Conservation (phyloP, 2,797 vertebrate species). For the Lophius americanus region DNA sequence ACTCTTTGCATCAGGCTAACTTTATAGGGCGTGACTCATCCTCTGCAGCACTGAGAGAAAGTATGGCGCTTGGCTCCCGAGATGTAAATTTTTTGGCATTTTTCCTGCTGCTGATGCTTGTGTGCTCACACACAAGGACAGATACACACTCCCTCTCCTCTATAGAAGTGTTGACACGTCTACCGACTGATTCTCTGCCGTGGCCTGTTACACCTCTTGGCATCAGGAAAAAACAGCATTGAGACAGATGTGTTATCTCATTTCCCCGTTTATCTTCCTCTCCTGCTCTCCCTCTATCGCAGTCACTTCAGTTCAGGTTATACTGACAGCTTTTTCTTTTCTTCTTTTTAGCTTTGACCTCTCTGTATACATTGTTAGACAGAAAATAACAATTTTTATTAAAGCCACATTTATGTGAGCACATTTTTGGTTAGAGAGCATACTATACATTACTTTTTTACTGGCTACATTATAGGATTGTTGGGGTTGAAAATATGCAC, state of each 20-base stretch:
- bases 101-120: conserved; percentile 53
- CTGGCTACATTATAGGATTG: conserved; percentile 27
- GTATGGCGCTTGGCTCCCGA: conserved; percentile 73
- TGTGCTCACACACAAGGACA: conserved; percentile 19
- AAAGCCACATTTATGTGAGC: conserved; percentile 1
- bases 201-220: conserved; percentile 56
- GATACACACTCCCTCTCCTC: conserved; percentile 38
- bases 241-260: conserved; percentile 55
- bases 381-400: neutral
- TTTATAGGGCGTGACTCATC: conserved; percentile 76
- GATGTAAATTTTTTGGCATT: conserved; percentile 81
- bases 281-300: neutral
- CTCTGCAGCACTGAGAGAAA: conserved; percentile 74
- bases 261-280: conserved; percentile 39
- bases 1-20: conserved; percentile 49
- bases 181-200: conserved; percentile 67
- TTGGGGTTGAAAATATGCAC: conserved; percentile 17
- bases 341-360: neutral
- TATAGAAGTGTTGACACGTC: conserved; percentile 69
- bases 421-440: conserved; percentile 21
- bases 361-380: no score
- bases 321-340: neutral
- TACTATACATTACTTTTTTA: conserved; percentile 4
- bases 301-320: conserved; percentile 12
- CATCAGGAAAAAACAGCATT: conserved; percentile 46